phyloP scores from a whole-genome alignment of 2,797 vertebrate genomes.

The Darevskia mixta region DNA sequence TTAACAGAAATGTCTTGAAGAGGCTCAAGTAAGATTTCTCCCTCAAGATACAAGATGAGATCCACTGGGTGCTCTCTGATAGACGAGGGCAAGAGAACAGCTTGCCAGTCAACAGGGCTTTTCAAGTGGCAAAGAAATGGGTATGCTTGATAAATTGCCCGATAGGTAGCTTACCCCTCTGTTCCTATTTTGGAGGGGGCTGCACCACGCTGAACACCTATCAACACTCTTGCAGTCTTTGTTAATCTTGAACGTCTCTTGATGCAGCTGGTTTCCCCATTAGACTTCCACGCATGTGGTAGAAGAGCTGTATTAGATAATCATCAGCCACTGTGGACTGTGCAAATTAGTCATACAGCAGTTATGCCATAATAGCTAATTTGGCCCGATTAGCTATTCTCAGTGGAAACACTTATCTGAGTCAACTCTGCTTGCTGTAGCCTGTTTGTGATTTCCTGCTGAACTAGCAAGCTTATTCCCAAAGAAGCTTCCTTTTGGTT shows the following conservation, averaged over 20 bases:
- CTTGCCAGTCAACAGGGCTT: neutral
- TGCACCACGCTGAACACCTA: neutral
- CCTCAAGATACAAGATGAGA: too few relatives aligned
- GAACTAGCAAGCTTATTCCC: constrained; percentile 47
- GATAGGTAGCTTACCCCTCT: neutral
- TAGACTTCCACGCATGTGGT: neutral
- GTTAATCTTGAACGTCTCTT: constrained; percentile 16
- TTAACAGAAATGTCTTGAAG: too few relatives aligned
- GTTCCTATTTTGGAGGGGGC: too few relatives aligned
- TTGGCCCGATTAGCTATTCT: constrained; percentile 67
- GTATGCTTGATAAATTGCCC: neutral
- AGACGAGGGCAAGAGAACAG: neutral
- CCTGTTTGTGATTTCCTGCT: constrained; percentile 65
- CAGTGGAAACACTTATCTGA: constrained; percentile 67
- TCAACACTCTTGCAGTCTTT: neutral
- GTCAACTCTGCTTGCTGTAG: constrained; percentile 67
- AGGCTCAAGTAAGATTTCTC: neutral
- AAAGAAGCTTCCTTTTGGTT: constrained; percentile 40
- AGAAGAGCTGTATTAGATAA: constrained; percentile 50
- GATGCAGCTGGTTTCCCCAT: neutral
- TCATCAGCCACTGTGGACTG: constrained; percentile 54
- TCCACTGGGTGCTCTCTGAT: neutral
- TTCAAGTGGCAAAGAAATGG: neutral
- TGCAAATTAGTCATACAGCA: constrained; percentile 61
- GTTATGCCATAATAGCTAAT: constrained; percentile 62